These are phyloP conservation scores for Syritta pipiens DNA, from an alignment of 2,888 invertebrate species.

Conservation along the genomic window DNA sequence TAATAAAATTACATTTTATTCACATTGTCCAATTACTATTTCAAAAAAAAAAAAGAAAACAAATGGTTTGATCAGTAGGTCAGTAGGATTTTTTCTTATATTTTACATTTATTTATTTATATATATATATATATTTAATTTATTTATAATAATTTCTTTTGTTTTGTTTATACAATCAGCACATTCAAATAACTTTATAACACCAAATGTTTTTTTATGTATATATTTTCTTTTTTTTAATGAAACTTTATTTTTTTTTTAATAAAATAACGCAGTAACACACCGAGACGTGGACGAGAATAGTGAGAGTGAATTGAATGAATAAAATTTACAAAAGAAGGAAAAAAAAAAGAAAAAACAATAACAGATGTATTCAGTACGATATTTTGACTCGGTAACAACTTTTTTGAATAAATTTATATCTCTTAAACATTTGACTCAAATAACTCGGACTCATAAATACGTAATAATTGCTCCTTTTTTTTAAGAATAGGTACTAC, in stretches of 20 bases:
- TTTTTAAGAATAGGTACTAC: constrained; percentile 39
- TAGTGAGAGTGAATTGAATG: background rate
- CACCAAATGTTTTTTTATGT: constrained; percentile 41
- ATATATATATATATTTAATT: background rate
- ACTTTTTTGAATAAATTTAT: constrained; percentile 29
- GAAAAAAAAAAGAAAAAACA: constrained; percentile 3
- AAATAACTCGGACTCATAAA: constrained; percentile 32
- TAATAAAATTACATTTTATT: constrained; percentile 5
- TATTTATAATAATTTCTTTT: constrained; percentile 17
- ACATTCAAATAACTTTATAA: constrained; percentile 53
- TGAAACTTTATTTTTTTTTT: constrained; percentile 6
- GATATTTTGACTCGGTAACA: constrained; percentile 15
- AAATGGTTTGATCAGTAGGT: constrained; percentile 7
- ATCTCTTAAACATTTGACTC: constrained; percentile 36
- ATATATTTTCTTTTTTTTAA: too few relatives aligned
- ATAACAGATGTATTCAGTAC: constrained; percentile 23
- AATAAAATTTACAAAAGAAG: background rate
- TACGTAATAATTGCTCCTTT: constrained; percentile 7
- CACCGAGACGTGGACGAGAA: constrained; percentile 37
- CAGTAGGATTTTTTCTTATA: background rate
- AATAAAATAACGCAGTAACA: constrained; percentile 47
- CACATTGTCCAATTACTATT: background rate
- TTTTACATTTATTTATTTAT: constrained; percentile 14
- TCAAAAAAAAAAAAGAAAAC: constrained; percentile 13
- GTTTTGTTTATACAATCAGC: constrained; percentile 34